Conservation (phyloP, 2,797 vertebrate species). For the Xenops minutus region DNA sequence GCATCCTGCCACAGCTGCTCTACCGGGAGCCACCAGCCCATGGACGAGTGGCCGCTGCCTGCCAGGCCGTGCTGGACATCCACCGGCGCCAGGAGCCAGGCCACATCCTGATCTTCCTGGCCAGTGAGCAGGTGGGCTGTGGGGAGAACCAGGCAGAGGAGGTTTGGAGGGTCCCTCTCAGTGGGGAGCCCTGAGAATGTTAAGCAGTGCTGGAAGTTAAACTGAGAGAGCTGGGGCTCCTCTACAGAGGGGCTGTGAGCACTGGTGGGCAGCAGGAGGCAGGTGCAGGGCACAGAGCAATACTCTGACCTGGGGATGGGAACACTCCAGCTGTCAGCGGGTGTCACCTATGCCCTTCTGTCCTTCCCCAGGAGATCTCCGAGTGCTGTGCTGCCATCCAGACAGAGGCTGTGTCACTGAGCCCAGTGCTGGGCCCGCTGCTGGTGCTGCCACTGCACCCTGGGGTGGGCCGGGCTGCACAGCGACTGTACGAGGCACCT, state of each 20-base stretch:
- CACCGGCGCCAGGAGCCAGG: conserved; percentile 84
- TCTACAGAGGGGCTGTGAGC: fast-evolving
- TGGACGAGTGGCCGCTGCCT: conserved; percentile 74
- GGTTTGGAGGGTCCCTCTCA: not conserved
- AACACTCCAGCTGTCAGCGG: fast-evolving
- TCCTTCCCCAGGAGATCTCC: conserved; percentile 78
- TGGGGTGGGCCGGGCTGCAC: conserved; percentile 68
- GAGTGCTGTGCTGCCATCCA: conserved; percentile 80
- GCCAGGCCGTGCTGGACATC: conserved; percentile 88
- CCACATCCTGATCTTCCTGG: conserved; percentile 87
- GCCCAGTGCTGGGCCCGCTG: conserved; percentile 77
- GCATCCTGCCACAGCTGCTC: conserved; percentile 61
- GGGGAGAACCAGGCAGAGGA: fast-evolving
- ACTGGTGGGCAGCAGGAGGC: no score
- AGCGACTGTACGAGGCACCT: conserved; percentile 80
- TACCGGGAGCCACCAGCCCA: conserved; percentile 78
- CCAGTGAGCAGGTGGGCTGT: conserved; percentile 85
- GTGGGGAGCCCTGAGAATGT: fast-evolving
- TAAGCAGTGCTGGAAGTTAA: not conserved
- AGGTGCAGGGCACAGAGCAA: fast-evolving
- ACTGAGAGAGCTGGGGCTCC: not conserved
- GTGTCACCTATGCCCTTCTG: not conserved
- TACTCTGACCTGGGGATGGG: no score
- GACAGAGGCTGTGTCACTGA: conserved; percentile 77
- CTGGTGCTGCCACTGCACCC: conserved; percentile 81